These are phyloP conservation scores for Dipodomys ordii DNA, from an alignment of 2,113 vertebrate species.

Conservation along the genomic window DNA sequence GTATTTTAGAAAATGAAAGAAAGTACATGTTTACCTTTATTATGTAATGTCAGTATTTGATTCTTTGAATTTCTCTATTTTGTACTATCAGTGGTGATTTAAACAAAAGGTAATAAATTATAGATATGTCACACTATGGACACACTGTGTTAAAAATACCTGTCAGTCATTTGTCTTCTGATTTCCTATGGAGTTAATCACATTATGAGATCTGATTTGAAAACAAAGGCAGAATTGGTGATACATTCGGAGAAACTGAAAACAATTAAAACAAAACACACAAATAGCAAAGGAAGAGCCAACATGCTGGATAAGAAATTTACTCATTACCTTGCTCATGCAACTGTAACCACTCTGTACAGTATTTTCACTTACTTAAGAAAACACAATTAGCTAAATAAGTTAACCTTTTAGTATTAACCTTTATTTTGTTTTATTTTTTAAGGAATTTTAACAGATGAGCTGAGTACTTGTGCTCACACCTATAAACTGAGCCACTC, in stretches of 20 bases:
- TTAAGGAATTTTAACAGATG: background rate
- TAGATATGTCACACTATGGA: background rate
- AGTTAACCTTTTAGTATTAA: background rate
- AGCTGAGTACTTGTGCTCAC: too few relatives aligned
- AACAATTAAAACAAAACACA: too few relatives aligned
- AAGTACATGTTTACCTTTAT: background rate
- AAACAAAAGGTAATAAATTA: background rate
- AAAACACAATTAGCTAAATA: too few relatives aligned
- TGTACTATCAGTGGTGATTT: background rate
- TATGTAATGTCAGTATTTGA: background rate
- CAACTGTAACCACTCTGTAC: too few relatives aligned
- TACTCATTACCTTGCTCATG: too few relatives aligned
- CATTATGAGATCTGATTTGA: background rate
- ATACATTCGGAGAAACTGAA: too few relatives aligned
- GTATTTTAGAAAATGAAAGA: background rate
- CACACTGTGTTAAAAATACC: background rate
- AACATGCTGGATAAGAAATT: too few relatives aligned
- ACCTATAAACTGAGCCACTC: too few relatives aligned
- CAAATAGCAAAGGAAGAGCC: too few relatives aligned
- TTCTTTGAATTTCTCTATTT: background rate
- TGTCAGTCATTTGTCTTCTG: background rate
- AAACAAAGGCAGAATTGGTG: background rate
- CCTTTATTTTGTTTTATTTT: too few relatives aligned
- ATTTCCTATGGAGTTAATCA: background rate
- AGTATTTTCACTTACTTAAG: too few relatives aligned